Conservation (phyloP, 2,797 vertebrate species). For the Hypotaenidia philippensis region DNA sequence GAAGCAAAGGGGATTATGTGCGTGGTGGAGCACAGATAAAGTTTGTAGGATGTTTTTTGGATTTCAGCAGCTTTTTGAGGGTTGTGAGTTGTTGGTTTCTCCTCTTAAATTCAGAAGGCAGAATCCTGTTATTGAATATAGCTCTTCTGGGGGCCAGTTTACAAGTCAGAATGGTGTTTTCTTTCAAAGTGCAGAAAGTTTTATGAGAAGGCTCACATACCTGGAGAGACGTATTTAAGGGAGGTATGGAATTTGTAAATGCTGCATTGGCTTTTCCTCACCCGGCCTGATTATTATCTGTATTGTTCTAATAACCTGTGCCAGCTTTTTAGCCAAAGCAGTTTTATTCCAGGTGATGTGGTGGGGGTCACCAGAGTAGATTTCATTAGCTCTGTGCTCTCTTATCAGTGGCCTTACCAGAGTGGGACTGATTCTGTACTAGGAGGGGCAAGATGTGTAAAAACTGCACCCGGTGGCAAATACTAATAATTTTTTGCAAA, state of each 20-base stretch:
- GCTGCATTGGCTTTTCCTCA: background rate
- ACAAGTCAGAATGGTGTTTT: background rate
- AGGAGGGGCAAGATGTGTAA: background rate
- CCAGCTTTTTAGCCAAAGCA: background rate
- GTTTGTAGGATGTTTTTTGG: slow-evolving; percentile 10
- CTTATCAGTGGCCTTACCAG: background rate
- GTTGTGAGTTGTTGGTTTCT: background rate
- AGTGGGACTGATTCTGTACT: background rate
- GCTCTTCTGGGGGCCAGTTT: background rate
- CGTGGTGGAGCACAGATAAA: background rate
- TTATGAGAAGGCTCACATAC: background rate
- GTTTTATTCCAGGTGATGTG: background rate
- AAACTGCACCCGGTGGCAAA: background rate
- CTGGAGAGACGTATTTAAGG: background rate
- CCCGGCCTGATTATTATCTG: background rate
- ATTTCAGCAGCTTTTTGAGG: background rate
- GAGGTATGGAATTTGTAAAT: background rate
- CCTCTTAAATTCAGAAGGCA: background rate
- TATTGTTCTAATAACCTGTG: background rate
- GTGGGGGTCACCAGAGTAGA: background rate
- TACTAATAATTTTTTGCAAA: background rate
- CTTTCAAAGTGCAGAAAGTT: slow-evolving; percentile 20
- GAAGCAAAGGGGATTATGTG: background rate
- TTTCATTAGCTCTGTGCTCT: background rate
- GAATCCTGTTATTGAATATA: background rate